These are phyloP conservation scores for Drosophila sordidapex DNA, from an alignment of 2,888 invertebrate species.

Conservation along the genomic window DNA sequence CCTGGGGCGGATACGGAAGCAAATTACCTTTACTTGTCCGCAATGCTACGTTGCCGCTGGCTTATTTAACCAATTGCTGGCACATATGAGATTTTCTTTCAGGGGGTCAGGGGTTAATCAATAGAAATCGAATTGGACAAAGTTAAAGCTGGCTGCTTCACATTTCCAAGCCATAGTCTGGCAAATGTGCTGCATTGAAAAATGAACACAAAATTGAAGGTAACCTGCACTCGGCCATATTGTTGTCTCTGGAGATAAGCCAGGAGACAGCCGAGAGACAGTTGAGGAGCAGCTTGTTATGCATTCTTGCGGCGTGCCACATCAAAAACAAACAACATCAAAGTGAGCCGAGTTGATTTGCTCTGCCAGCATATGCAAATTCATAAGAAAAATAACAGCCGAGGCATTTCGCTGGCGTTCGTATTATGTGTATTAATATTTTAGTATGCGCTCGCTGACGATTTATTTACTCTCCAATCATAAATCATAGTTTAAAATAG, in stretches of 20 bases:
- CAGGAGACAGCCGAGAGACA: conserved; percentile 8
- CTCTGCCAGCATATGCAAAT: conserved; percentile 58
- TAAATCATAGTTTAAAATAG: conserved; percentile 51
- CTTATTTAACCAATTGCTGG: conserved; percentile 11
- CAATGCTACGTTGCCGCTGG: conserved; percentile 39
- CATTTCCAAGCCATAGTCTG: conserved; percentile 29
- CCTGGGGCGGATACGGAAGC: conserved; percentile 47
- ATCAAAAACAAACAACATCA: conserved; percentile 61
- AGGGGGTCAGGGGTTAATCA: conserved; percentile 63
- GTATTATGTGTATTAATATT: conserved; percentile 25
- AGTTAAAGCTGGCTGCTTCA: conserved; percentile 28
- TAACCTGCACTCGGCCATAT: conserved; percentile 6
- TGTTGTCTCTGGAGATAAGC: conserved; percentile 39
- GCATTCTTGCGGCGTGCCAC: conserved; percentile 49
- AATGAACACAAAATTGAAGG: conserved; percentile 4
- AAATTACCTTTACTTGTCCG: conserved; percentile 73
- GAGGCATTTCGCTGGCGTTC: not conserved
- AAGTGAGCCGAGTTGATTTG: conserved; percentile 49
- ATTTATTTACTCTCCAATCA: conserved; percentile 13
- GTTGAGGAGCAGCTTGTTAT: conserved; percentile 34
- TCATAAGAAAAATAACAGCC: not conserved
- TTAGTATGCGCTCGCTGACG: not conserved
- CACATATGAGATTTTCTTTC: conserved; percentile 40
- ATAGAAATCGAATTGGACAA: conserved; percentile 52
- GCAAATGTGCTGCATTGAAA: conserved; percentile 44